phyloP scores from a whole-genome alignment of 1,140 invertebrate genomes.

The Penaeus vannamei region DNA sequence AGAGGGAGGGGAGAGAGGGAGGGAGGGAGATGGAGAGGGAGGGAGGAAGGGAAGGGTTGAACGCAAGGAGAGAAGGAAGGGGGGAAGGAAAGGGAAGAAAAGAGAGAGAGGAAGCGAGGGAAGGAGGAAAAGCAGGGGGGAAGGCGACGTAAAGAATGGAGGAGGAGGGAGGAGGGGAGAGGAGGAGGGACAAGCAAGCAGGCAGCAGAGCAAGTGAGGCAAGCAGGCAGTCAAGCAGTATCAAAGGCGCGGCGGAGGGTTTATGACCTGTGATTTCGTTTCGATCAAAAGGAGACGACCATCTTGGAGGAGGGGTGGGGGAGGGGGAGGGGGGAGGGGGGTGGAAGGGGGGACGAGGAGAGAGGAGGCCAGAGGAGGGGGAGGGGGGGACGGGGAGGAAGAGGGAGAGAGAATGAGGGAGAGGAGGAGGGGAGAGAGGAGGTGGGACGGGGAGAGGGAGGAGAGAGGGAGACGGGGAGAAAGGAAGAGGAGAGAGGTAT shows the following conservation, averaged over 20 bases:
- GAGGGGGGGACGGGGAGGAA: background rate
- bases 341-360: too few relatives aligned
- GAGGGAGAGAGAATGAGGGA: conserved; percentile 3
- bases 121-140: background rate
- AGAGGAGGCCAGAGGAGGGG: background rate
- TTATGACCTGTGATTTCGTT: too few relatives aligned
- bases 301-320: too few relatives aligned
- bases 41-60: background rate
- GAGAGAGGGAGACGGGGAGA: too few relatives aligned
- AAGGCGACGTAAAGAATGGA: background rate
- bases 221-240: background rate
- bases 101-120: background rate
- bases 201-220: background rate
- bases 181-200: background rate
- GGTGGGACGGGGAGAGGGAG: too few relatives aligned
- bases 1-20: background rate
- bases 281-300: too few relatives aligned
- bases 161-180: background rate
- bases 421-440: background rate
- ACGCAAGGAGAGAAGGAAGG: background rate
- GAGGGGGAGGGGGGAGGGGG: too few relatives aligned
- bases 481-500: too few relatives aligned
- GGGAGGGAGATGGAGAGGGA: background rate
- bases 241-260: too few relatives aligned
- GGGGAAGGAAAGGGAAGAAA: background rate